These are phyloP conservation scores for Tribolium madens DNA, from an alignment of 1,140 invertebrate genomes.

Conservation along the genomic window DNA sequence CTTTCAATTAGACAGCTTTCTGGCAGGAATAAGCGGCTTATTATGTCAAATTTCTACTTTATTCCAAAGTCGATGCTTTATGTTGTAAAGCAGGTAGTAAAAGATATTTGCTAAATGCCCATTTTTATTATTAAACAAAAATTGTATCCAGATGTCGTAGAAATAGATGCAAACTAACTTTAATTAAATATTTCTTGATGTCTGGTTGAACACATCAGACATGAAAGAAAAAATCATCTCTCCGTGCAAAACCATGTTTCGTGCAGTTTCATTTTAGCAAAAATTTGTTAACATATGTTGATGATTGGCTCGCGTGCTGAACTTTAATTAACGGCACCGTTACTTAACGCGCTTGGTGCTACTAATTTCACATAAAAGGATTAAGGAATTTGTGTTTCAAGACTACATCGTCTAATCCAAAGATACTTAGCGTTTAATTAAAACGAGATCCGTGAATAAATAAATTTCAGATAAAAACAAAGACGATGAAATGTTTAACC, in stretches of 20 bases:
- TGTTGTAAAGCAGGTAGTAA: background rate
- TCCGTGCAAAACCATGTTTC: conserved; percentile 6
- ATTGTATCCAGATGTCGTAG: too few relatives aligned
- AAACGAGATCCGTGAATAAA: conserved; percentile 28
- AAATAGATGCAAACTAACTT: background rate
- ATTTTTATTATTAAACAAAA: background rate
- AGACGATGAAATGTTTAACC: background rate
- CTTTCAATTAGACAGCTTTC: background rate
- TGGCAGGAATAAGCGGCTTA: background rate
- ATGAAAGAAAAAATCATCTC: background rate
- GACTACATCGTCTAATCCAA: conserved; percentile 37
- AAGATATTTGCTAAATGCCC: too few relatives aligned
- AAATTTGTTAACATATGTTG: conserved; percentile 44
- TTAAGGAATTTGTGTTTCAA: conserved; percentile 38
- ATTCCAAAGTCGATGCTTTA: background rate
- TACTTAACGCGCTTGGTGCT: conserved; percentile 40
- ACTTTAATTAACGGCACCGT: conserved; percentile 37
- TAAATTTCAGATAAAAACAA: background rate
- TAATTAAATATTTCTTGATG: too few relatives aligned
- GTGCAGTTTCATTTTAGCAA: conserved; percentile 22
- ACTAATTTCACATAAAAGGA: conserved; percentile 42
- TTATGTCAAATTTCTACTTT: background rate
- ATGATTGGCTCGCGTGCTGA: conserved; percentile 41
- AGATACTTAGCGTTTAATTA: conserved; percentile 36
- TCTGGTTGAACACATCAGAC: too few relatives aligned